phyloP scores from a whole-genome alignment of 35 echinoderm and acorn worm species.

The Ophioderma brevispina region DNA sequence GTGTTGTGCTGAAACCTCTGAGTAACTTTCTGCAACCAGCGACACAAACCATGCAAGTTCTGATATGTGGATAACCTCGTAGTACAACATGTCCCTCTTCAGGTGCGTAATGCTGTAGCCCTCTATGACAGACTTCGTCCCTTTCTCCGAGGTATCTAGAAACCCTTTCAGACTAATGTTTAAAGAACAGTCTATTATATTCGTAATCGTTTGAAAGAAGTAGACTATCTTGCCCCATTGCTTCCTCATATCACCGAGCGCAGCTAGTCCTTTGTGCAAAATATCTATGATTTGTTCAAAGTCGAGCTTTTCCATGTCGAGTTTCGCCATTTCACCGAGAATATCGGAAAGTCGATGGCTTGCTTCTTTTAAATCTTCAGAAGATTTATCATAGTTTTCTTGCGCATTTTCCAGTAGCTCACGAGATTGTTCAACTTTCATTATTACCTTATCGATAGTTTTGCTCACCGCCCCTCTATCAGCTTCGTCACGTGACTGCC shows the following conservation, averaged over 20 bases:
- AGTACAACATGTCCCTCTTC: no score
- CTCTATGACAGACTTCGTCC: not conserved
- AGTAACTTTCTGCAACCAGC: not conserved
- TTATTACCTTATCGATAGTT: not conserved
- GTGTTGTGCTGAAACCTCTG: not conserved
- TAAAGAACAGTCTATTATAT: not conserved
- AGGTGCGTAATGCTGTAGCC: no score
- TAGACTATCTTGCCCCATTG: no score
- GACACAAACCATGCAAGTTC: not conserved
- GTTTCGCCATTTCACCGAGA: no score
- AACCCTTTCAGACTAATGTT: not conserved
- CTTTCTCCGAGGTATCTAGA: no score
- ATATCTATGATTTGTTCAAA: no score
- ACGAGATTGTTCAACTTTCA: not conserved
- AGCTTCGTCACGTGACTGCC: not conserved
- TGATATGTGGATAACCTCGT: not conserved
- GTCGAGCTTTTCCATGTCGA: no score
- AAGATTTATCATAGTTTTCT: not conserved
- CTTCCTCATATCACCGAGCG: not conserved
- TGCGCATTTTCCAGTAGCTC: not conserved
- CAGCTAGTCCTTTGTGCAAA: not conserved
- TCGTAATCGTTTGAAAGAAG: no score
- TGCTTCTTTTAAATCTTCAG: not conserved
- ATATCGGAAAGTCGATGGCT: not conserved
- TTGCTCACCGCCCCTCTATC: not conserved